phyloP scores from a whole-genome alignment of 2,888 invertebrate genomes.

The Neria commutata region DNA sequence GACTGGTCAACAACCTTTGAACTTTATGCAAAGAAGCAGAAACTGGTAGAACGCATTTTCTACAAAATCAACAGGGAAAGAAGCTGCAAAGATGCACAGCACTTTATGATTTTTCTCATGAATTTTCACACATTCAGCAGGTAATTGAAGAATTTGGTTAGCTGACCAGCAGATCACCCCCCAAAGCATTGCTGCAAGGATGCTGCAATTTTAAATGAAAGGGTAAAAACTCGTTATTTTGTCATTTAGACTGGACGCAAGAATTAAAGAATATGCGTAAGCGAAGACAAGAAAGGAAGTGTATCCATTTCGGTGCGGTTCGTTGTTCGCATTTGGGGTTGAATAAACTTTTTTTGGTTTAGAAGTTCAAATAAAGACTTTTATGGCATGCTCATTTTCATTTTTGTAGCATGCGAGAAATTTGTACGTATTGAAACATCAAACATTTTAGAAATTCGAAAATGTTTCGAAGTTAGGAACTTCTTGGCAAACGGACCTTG shows the following conservation, averaged over 20 bases:
- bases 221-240: slow-evolving; percentile 37
- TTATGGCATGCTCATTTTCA: too few relatives aligned
- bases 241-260: neutral
- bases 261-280: too few relatives aligned
- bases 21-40: slow-evolving; percentile 33
- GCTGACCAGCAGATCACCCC: neutral
- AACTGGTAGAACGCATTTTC: slow-evolving; percentile 25
- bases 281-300: too few relatives aligned
- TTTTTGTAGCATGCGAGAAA: too few relatives aligned
- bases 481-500: too few relatives aligned
- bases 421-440: too few relatives aligned
- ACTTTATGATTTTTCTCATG: neutral
- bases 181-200: slow-evolving; percentile 27
- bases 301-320: too few relatives aligned
- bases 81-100: slow-evolving; percentile 36
- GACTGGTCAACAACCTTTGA: slow-evolving; percentile 49
- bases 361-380: too few relatives aligned
- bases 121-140: neutral
- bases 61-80: slow-evolving; percentile 27
- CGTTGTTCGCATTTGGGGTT: too few relatives aligned
- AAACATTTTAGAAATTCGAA: too few relatives aligned
- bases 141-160: neutral
- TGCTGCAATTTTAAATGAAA: slow-evolving; percentile 22
- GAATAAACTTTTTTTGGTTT: too few relatives aligned
- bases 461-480: too few relatives aligned